phyloP scores from a whole-genome alignment of 2,888 invertebrate genomes.

The Neoitamus cyanurus region DNA sequence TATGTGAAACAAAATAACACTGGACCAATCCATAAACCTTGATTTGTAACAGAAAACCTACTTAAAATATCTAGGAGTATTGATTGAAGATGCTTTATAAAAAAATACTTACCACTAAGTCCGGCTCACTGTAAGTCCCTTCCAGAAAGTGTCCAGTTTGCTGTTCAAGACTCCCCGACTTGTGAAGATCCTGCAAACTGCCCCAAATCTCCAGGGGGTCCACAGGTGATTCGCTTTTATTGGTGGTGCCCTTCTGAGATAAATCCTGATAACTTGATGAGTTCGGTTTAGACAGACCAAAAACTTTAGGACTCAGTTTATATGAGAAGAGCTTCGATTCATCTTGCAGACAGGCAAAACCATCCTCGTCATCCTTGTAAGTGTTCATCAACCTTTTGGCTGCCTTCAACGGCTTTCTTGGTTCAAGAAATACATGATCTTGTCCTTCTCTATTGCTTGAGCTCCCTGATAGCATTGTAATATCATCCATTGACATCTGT shows the following conservation, averaged over 20 bases:
- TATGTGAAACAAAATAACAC: no score
- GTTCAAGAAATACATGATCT: conserved; percentile 63
- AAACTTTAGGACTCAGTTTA: conserved; percentile 76
- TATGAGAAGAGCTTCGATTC: conserved; percentile 61
- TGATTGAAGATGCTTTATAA: no score
- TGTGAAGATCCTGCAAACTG: conserved; percentile 73
- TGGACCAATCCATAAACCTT: no score
- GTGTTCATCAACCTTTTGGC: conserved; percentile 53
- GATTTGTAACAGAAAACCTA: no score
- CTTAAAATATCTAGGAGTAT: no score
- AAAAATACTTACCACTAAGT: conserved; percentile 68
- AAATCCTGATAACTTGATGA: conserved; percentile 64
- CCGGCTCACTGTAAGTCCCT: conserved; percentile 75
- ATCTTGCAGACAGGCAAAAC: neutral
- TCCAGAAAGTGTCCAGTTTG: conserved; percentile 58
- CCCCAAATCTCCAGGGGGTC: conserved; percentile 69
- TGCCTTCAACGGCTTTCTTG: conserved; percentile 51
- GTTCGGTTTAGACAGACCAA: conserved; percentile 66
- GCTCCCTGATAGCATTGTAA: conserved; percentile 67
- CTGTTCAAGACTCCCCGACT: conserved; percentile 49
- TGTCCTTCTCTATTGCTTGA: conserved; percentile 58
- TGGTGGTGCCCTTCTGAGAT: conserved; percentile 57
- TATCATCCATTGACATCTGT: conserved; percentile 72
- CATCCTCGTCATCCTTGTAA: conserved; percentile 65
- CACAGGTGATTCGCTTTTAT: conserved; percentile 57